phyloP scores from a whole-genome alignment of 2,888 invertebrate genomes.

The Oeneis ivallda region DNA sequence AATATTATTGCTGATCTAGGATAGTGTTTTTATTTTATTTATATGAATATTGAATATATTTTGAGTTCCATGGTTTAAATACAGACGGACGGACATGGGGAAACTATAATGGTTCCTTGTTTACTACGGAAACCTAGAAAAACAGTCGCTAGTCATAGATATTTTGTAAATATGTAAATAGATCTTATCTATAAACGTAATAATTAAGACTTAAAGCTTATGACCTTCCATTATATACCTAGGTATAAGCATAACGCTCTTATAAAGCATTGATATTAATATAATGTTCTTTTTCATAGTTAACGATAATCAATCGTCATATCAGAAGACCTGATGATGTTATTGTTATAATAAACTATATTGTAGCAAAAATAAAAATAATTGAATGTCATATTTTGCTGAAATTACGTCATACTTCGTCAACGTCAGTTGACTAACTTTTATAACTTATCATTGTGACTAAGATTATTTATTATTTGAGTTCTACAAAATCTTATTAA shows the following conservation, averaged over 20 bases:
- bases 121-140: too few species aligned
- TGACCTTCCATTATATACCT: background rate
- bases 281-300: background rate
- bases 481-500: conserved; percentile 16
- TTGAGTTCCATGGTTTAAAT: too few species aligned
- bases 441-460: conserved; percentile 4
- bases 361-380: background rate
- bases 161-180: conserved; percentile 17
- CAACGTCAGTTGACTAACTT: background rate
- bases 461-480: conserved; percentile 2
- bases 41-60: too few species aligned
- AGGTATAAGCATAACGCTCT: background rate
- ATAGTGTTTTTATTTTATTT: too few species aligned
- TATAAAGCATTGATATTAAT: background rate
- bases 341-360: conserved; percentile 4
- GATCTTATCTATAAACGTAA: background rate
- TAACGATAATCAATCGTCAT: conserved; percentile 3
- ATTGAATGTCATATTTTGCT: conserved; percentile 4
- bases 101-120: too few species aligned
- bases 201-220: background rate
- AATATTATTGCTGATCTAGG: too few species aligned
- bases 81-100: too few species aligned
- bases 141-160: background rate
- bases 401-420: background rate
- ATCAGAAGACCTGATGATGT: conserved; percentile 8